These are phyloP conservation scores for Anthrax anthrax DNA, from an alignment of 2,888 invertebrate species.

Conservation along the genomic window DNA sequence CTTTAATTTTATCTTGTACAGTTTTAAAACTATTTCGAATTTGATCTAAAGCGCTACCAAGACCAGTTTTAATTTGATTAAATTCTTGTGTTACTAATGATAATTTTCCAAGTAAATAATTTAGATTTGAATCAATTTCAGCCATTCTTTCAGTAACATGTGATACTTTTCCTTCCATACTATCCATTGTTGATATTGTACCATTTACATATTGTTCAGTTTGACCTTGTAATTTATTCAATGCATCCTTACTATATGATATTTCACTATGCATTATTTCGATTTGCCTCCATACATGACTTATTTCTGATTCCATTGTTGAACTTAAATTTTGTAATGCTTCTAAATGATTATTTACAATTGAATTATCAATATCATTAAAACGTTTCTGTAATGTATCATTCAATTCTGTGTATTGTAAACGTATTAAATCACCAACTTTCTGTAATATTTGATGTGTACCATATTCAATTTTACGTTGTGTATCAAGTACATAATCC, in stretches of 20 bases:
- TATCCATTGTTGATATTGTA: conserved; percentile 59
- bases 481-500: conserved; percentile 70
- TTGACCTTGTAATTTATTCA: conserved; percentile 59
- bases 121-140: conserved; percentile 68
- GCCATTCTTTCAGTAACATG: conserved; percentile 61
- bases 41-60: conserved; percentile 57
- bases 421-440: conserved; percentile 52
- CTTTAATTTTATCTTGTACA: conserved; percentile 41
- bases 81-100: conserved; percentile 75
- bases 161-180: conserved; percentile 64
- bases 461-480: conserved; percentile 70
- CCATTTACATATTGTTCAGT: conserved; percentile 69
- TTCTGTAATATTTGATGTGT: conserved; percentile 68
- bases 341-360: conserved; percentile 56
- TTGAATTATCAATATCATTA: conserved; percentile 50
- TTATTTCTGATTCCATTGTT: conserved; percentile 65
- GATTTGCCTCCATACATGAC: conserved; percentile 81
- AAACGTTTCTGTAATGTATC: conserved; percentile 52
- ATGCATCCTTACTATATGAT: conserved; percentile 53
- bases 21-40: conserved; percentile 50
- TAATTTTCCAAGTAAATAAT: conserved; percentile 63
- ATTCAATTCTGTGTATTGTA: conserved; percentile 50
- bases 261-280: conserved; percentile 78
- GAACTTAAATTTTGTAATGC: conserved; percentile 58
- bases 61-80: conserved; percentile 59